Percentiles rank a stretch among this genome's conserved stretches.
These are phyloP conservation scores for Rhadina sibilatrix DNA, from an alignment of 2,113 vertebrate genomes.

Conservation along the genomic window DNA sequence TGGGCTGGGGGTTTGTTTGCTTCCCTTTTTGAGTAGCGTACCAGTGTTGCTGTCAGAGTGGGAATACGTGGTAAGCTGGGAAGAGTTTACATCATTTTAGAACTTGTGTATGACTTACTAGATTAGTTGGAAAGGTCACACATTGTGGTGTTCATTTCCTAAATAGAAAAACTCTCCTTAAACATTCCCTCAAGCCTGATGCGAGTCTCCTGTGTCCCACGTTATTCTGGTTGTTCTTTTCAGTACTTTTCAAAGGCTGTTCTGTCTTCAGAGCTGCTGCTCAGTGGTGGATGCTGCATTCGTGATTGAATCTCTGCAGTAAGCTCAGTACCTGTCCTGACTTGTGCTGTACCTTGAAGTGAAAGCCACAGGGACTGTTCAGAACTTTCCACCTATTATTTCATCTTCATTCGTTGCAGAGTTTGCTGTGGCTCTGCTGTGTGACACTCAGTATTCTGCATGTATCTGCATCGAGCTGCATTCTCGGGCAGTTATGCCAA, in stretches of 20 bases:
- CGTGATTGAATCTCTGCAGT: background rate
- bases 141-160: background rate
- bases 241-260: background rate
- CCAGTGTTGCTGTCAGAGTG: background rate
- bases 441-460: background rate
- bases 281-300: background rate
- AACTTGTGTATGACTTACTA: background rate
- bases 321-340: background rate
- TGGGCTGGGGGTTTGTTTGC: background rate
- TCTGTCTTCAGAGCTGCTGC: background rate
- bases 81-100: background rate
- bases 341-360: background rate
- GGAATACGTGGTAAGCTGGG: background rate
- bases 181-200: background rate
- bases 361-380: background rate
- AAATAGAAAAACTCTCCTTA: background rate
- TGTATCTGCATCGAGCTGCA: background rate
- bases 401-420: background rate
- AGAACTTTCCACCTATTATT: background rate
- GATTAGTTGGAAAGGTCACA: background rate
- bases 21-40: background rate
- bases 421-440: background rate
- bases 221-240: background rate
- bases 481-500: background rate
- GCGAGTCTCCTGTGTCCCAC: background rate